Evolutionary conservation across 2,113 vertebrate genomes (phyloP).

Genomic region (Nematolebias whitei): DNA sequence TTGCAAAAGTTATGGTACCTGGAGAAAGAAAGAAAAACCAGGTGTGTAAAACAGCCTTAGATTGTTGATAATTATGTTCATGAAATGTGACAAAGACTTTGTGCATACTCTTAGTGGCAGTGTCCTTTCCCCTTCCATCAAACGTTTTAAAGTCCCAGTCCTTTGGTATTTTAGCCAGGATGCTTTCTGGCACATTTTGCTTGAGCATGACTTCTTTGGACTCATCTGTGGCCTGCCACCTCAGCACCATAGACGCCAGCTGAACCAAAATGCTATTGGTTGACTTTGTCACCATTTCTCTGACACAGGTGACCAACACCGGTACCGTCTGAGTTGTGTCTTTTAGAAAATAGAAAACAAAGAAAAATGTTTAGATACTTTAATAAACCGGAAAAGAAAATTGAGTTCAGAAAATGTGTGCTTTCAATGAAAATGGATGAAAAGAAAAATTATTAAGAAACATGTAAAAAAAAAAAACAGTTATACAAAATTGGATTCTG

Average conservation of each 20-base stretch:
- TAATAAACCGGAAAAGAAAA: no score
- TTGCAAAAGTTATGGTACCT: conserved; percentile 83
- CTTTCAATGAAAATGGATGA: no score
- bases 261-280: conserved; percentile 81
- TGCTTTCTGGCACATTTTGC: conserved; percentile 76
- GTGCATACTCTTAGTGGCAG: conserved; percentile 79
- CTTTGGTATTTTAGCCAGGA: conserved; percentile 87
- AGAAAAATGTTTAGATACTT: no score
- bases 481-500: no score
- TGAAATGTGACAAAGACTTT: neutral
- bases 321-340: conserved; percentile 65
- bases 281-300: conserved; percentile 80
- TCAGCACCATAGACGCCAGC: conserved; percentile 82
- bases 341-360: conserved; percentile 37
- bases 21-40: conserved; percentile 22
- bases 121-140: conserved; percentile 76
- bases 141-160: conserved; percentile 87
- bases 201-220: conserved; percentile 65
- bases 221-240: conserved; percentile 78
- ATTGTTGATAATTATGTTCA: conserved; percentile 2
- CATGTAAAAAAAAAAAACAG: conserved; percentile 8
- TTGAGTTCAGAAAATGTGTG: no score
- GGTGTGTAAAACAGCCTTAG: neutral
- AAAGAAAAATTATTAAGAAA: no score
- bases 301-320: conserved; percentile 82